Percentiles rank a stretch among this genome's conserved stretches.
These are phyloP conservation scores for Oxygymnocypris stewartii DNA, from an alignment of 2,113 vertebrate genomes.

Conservation along the genomic window DNA sequence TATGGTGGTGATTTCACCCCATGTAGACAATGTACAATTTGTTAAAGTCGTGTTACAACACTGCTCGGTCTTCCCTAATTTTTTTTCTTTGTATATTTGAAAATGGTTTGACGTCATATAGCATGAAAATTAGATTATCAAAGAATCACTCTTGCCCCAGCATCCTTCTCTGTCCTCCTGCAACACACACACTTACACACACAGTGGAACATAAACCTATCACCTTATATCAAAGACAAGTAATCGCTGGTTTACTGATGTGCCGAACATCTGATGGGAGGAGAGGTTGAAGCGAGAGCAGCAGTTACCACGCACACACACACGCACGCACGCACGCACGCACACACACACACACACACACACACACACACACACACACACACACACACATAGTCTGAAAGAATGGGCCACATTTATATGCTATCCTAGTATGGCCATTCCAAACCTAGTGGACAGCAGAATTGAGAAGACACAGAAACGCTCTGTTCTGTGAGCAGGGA, in stretches of 20 bases:
- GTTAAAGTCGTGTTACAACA: background rate
- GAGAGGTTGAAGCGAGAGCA: constrained; percentile 30
- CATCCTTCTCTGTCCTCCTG: constrained; percentile 3
- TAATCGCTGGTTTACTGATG: constrained; percentile 36
- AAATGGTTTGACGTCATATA: constrained; percentile 14
- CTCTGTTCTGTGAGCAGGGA: constrained; percentile 74
- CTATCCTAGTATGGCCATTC: constrained; percentile 67
- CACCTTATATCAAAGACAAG: constrained; percentile 29
- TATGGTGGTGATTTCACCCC: background rate
- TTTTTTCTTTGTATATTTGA: background rate
- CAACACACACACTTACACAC: background rate
- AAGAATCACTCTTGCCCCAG: background rate
- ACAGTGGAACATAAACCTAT: background rate
- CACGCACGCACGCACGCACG: constrained; percentile 60
- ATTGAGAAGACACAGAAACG: constrained; percentile 77
- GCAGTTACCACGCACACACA: constrained; percentile 60
- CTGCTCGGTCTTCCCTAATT: background rate
- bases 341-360: constrained; percentile 62
- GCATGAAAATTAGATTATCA: background rate
- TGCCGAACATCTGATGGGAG: constrained; percentile 34
- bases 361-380: constrained; percentile 62
- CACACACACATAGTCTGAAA: constrained; percentile 60
- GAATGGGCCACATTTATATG: constrained; percentile 79
- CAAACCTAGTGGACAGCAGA: constrained; percentile 71
- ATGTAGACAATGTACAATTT: background rate